Conservation (phyloP, 35 echinoderm and acorn worm species). For the Antedon bifida region DNA sequence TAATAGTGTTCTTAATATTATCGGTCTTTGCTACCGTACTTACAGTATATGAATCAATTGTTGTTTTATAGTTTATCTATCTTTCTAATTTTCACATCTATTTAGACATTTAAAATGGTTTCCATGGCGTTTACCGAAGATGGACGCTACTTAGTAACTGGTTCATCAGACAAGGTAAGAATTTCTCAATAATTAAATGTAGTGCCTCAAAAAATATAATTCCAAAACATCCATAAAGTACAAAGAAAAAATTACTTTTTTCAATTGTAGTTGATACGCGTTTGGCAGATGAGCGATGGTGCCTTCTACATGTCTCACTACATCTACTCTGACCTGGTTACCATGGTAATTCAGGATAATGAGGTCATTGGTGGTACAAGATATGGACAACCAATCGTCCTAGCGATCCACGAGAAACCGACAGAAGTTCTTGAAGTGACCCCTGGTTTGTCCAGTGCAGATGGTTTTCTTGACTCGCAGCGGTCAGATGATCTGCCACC, state of each 20-base stretch:
- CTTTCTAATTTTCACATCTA: too few species aligned
- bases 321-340: background rate
- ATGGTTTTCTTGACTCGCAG: background rate
- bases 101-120: background rate
- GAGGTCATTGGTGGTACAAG: conserved; percentile 8
- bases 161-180: background rate
- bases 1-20: too few species aligned
- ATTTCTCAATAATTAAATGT: too few species aligned
- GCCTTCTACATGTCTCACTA: background rate
- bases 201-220: too few species aligned
- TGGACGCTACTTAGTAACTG: background rate
- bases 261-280: background rate
- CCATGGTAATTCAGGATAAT: background rate
- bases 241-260: too few species aligned
- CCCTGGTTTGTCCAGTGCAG: background rate
- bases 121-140: background rate
- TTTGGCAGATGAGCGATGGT: background rate
- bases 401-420: background rate
- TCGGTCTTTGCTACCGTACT: too few species aligned
- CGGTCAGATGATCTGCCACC: background rate
- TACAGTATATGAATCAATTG: too few species aligned
- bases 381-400: background rate
- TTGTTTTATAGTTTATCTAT: too few species aligned
- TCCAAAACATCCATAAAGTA: too few species aligned
- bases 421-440: background rate